Conservation (phyloP, 1,140 invertebrate species). For the Heterodera carotae region DNA sequence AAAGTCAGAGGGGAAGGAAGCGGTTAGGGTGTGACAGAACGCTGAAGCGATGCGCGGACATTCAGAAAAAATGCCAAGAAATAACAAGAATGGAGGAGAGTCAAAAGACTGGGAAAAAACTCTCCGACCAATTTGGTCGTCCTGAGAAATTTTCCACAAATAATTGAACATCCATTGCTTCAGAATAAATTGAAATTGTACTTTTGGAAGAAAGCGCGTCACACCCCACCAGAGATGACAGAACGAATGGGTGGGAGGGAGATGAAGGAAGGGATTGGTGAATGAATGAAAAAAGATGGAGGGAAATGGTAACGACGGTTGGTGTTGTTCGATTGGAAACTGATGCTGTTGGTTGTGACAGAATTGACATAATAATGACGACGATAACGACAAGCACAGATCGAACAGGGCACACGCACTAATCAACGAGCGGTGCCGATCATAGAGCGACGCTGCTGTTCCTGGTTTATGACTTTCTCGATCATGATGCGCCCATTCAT, state of each 20-base stretch:
- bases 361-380: too few species aligned
- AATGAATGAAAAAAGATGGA: neutral
- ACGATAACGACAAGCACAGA: neutral
- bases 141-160: neutral
- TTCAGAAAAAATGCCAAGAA: neutral
- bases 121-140: neutral
- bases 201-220: neutral
- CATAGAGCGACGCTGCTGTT: slow-evolving; percentile 50
- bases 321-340: neutral
- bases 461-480: slow-evolving; percentile 56
- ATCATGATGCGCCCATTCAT: slow-evolving; percentile 50
- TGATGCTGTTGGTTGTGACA: too few species aligned
- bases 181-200: neutral
- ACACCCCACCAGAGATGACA: neutral
- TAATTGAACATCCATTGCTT: neutral
- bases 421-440: slow-evolving; percentile 19
- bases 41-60: too few species aligned
- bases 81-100: neutral
- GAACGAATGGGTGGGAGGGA: too few species aligned
- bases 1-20: too few species aligned
- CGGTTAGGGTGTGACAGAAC: too few species aligned
- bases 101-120: neutral
- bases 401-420: neutral
- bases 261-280: too few species aligned
- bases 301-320: neutral